These are phyloP conservation scores for Semaprochilodus insignis DNA, from an alignment of 2,797 vertebrate genomes.

Conservation along the genomic window DNA sequence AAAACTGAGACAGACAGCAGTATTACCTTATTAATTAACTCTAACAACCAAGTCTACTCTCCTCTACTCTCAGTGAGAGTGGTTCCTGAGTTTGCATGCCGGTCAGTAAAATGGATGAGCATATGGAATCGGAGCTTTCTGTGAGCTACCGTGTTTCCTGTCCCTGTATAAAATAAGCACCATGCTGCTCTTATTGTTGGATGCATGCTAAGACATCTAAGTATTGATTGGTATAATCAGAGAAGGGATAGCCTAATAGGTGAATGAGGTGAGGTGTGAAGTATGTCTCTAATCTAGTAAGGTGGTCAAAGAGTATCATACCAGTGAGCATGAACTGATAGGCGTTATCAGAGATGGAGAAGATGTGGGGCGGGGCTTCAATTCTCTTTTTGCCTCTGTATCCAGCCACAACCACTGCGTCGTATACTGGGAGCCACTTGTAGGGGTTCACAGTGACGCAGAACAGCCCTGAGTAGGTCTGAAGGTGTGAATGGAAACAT, in stretches of 20 bases:
- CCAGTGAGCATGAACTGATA: slow-evolving; percentile 17
- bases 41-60: too few species aligned
- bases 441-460: slow-evolving; percentile 3
- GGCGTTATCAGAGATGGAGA: slow-evolving; percentile 3
- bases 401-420: not conserved
- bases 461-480: slow-evolving; percentile 37
- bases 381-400: slow-evolving; percentile 5
- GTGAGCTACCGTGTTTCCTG: too few species aligned
- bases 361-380: not conserved
- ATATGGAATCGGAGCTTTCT: too few species aligned
- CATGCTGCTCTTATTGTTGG: too few species aligned
- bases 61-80: too few species aligned
- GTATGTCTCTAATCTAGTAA: not conserved
- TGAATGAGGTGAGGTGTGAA: too few species aligned
- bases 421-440: not conserved
- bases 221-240: too few species aligned
- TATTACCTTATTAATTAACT: not conserved
- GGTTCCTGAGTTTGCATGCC: too few species aligned
- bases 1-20: not conserved
- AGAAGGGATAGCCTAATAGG: too few species aligned
- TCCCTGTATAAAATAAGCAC: too few species aligned
- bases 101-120: too few species aligned
- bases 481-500: not conserved
- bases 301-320: not conserved
- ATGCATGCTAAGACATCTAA: too few species aligned